Base-by-base conservation (phyloP, 1,140 invertebrate genomes). In the Acromyrmex heyeri region DNA sequence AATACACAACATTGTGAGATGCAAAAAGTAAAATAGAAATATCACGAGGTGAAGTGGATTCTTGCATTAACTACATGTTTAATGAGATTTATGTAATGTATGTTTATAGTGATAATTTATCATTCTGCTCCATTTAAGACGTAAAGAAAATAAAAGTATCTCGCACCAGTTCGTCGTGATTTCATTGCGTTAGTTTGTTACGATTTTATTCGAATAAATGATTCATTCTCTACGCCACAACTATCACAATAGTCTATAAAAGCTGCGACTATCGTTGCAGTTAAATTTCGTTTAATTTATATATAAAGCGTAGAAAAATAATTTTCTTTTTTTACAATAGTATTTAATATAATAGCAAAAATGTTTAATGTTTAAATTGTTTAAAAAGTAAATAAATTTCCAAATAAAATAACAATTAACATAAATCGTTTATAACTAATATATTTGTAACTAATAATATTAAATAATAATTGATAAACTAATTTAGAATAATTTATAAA, bases 141-240 rank as follows among this genome's bases (percentile, higher is more conserved):
- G 48, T 30, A 18, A 55, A 38, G 8, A 21, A 69, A 21, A 81
- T 69, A 55, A 57, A 69, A 48, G n/a, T 67, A 55, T 14, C 50
- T 67, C 18, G 57, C 55, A 38, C 18, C 34, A 24, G 6, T 38
- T 24, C 21, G 30, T 59, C 72, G 55, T 34, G 16, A 77, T 48
- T 77, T 77, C 27, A 67, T 38, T 38, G 30, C 64, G 48, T n/a
- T 16, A 24, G 12, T 67, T 78, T 34, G 44, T 53, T 55, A 48
- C 30, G 34, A 79, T 34, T 79, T 79, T 69, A 79, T 79, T 79
- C 24, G 3, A n/a, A 55, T 21, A 34, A 34, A 24, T 69, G 48
- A 69, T 55, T 69, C 62, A 79, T 79, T 14, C 30, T 67, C 14
- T 27, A 38, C 48, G 21, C 14, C 30, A 27, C 4, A 21, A 53